Evolutionary conservation across 2,113 vertebrate species (phyloP).

Genomic region (Anthoscopus minutus): DNA sequence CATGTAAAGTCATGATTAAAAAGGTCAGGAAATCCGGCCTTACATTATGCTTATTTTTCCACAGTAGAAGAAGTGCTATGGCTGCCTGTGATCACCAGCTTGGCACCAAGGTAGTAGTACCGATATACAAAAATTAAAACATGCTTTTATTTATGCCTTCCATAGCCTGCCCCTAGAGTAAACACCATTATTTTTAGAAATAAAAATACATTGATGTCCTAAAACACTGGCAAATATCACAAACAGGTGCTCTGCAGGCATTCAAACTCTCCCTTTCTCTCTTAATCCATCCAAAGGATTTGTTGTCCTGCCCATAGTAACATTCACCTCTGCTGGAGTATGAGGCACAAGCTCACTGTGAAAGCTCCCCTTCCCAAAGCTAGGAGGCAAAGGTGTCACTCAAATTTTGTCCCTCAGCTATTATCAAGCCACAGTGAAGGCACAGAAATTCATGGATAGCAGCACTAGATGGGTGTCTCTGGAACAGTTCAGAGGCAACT

Average conservation of each 20-base stretch:
- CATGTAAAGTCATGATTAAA: not conserved
- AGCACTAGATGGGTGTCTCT: not conserved
- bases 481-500: not conserved
- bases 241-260: not conserved
- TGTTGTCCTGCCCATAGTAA: not conserved
- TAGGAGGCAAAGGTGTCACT: not conserved
- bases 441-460: not conserved
- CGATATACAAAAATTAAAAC: not conserved
- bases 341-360: not conserved
- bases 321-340: not conserved
- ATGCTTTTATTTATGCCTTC: not conserved
- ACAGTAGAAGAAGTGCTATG: not conserved
- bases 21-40: not conserved
- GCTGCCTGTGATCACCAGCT: not conserved
- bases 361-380: not conserved
- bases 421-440: not conserved
- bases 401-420: not conserved
- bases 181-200: not conserved
- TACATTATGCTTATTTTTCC: not conserved
- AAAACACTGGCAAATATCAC: not conserved
- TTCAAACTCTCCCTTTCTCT: not conserved
- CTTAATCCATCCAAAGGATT: not conserved
- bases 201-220: fast-evolving
- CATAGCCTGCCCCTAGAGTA: not conserved
- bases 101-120: not conserved